These are phyloP conservation scores for Protodeltote pygarga DNA, from an alignment of 2,888 invertebrate species.

Conservation along the genomic window DNA sequence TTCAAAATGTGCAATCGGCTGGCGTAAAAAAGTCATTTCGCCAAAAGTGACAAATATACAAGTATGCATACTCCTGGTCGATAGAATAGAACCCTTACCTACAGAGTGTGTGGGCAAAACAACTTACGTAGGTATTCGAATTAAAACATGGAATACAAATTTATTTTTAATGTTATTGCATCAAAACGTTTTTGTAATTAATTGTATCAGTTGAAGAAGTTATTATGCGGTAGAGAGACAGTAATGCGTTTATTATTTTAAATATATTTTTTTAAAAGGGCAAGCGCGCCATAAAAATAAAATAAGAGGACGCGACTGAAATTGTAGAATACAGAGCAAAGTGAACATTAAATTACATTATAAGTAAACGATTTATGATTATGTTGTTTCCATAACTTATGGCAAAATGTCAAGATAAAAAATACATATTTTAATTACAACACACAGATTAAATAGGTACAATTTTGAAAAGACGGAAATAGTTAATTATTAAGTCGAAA, in stretches of 20 bases:
- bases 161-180: slow-evolving; percentile 18
- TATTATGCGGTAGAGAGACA: slow-evolving; percentile 37
- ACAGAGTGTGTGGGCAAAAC: slow-evolving; percentile 9
- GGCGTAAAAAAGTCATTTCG: too few relatives aligned
- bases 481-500: slow-evolving; percentile 14
- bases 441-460: background rate
- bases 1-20: too few relatives aligned
- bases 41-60: too few relatives aligned
- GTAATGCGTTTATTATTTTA: slow-evolving; percentile 40
- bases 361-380: slow-evolving; percentile 20
- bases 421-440: slow-evolving; percentile 21
- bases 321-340: slow-evolving; percentile 21
- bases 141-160: slow-evolving; percentile 10
- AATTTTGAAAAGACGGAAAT: slow-evolving; percentile 1
- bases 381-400: slow-evolving; percentile 27
- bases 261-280: slow-evolving; percentile 32
- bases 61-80: too few relatives aligned
- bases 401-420: slow-evolving; percentile 25
- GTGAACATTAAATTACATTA: slow-evolving; percentile 20
- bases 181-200: slow-evolving; percentile 34
- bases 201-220: slow-evolving; percentile 31
- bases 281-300: slow-evolving; percentile 25
- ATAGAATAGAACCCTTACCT: too few relatives aligned
- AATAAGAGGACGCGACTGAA: slow-evolving; percentile 31
- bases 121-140: background rate